These are phyloP conservation scores for Hippocampus zosterae DNA, from an alignment of 2,113 vertebrate genomes.

Conservation along the genomic window DNA sequence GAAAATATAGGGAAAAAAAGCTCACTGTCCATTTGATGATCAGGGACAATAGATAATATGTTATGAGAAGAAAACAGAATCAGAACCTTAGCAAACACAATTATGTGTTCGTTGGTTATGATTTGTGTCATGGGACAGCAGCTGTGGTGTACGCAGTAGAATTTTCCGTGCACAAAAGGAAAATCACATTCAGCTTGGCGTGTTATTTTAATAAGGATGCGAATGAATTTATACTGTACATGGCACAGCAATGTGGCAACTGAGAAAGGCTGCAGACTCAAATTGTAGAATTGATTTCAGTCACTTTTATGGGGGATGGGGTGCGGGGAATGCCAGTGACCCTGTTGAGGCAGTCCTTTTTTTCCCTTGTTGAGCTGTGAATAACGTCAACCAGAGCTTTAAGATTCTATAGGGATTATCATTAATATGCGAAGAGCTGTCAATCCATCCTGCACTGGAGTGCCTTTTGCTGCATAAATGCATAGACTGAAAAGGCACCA, in stretches of 20 bases:
- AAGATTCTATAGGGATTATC: constrained; percentile 26
- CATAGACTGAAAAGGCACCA: constrained; percentile 23
- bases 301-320: not conserved
- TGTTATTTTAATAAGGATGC: not conserved
- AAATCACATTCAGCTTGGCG: not conserved
- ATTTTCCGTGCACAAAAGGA: not conserved
- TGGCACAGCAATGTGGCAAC: not conserved
- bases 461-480: constrained; percentile 20
- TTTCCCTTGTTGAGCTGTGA: not conserved
- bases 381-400: constrained; percentile 15
- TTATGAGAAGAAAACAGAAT: constrained; percentile 23
- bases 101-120: constrained; percentile 38
- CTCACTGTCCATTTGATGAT: not conserved
- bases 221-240: not conserved
- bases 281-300: constrained; percentile 1
- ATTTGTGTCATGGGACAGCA: constrained; percentile 51
- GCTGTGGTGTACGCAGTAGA: constrained; percentile 35
- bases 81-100: constrained; percentile 28
- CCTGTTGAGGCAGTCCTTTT: constrained; percentile 7
- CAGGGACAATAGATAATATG: constrained; percentile 9
- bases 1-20: not conserved
- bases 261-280: not conserved
- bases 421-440: constrained; percentile 13
- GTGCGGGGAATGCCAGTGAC: not conserved
- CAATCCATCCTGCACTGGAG: constrained; percentile 17